These are phyloP conservation scores for Cheilosia vernalis DNA, from an alignment of 2,888 invertebrate species.

Conservation along the genomic window DNA sequence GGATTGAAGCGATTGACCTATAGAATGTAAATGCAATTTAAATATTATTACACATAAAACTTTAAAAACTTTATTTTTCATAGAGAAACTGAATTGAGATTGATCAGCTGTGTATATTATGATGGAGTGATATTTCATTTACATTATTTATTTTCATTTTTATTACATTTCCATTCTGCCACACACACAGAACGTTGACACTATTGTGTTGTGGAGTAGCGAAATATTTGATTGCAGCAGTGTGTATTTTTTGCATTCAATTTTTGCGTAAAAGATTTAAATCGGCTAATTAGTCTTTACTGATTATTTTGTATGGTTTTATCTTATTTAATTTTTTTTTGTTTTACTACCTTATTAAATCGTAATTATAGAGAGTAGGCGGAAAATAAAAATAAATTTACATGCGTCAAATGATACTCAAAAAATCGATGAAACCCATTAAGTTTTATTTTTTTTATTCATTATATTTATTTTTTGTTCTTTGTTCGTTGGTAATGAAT, in stretches of 20 bases:
- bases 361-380: constrained; percentile 25
- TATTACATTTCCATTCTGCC: neutral
- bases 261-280: constrained; percentile 20
- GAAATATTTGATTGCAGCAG: constrained; percentile 18
- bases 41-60: constrained; percentile 53
- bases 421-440: constrained; percentile 29
- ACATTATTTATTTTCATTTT: neutral
- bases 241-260: constrained; percentile 26
- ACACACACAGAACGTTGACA: neutral
- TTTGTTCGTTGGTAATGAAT: constrained; percentile 10
- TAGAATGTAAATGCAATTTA: constrained; percentile 69
- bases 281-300: constrained; percentile 31
- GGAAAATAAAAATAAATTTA: constrained; percentile 26
- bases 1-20: constrained; percentile 65
- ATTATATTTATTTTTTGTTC: neutral
- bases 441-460: neutral
- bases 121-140: constrained; percentile 31
- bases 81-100: constrained; percentile 33
- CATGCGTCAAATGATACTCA: constrained; percentile 24
- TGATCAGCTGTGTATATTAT: constrained; percentile 27
- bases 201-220: constrained; percentile 4
- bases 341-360: constrained; percentile 42
- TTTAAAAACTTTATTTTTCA: constrained; percentile 39
- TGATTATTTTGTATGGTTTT: constrained; percentile 11
- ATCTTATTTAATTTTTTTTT: neutral